phyloP scores from a whole-genome alignment of 2,113 vertebrate species.

The Podocnemis expansa region DNA sequence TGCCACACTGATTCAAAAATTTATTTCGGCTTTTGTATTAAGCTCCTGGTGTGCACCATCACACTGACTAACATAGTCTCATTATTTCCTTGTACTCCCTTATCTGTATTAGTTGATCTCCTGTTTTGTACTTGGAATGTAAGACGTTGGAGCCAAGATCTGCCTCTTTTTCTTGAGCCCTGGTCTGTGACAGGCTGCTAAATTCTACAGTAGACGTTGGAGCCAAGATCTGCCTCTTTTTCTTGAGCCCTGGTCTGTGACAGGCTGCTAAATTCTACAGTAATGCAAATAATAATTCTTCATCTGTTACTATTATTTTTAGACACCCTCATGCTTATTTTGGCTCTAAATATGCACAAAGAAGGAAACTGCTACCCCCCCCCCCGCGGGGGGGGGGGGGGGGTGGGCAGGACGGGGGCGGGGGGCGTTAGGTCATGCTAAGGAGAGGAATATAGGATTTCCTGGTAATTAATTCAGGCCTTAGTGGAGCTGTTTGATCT shows the following conservation, averaged over 20 bases:
- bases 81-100: not conserved
- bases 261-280: conserved; percentile 49
- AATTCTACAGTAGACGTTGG: not conserved
- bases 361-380: conserved; percentile 1
- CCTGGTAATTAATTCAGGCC: conserved; percentile 45
- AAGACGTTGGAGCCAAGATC: not conserved
- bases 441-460: conserved; percentile 32
- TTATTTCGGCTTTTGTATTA: not conserved
- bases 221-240: conserved; percentile 21
- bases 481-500: conserved; percentile 48
- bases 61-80: not conserved
- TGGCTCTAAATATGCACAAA: conserved; percentile 45
- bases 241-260: not conserved
- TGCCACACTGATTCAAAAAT: not conserved
- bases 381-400: no score
- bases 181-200: conserved; percentile 25
- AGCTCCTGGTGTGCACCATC: not conserved
- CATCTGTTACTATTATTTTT: conserved; percentile 39
- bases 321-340: conserved; percentile 26
- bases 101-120: not conserved
- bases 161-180: not conserved
- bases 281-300: conserved; percentile 51
- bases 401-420: no score
- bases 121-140: not conserved
- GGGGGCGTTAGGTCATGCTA: conserved; percentile 26